These are phyloP conservation scores for Yponomeuta evonymella DNA, from an alignment of 2,888 invertebrate species.

Conservation along the genomic window DNA sequence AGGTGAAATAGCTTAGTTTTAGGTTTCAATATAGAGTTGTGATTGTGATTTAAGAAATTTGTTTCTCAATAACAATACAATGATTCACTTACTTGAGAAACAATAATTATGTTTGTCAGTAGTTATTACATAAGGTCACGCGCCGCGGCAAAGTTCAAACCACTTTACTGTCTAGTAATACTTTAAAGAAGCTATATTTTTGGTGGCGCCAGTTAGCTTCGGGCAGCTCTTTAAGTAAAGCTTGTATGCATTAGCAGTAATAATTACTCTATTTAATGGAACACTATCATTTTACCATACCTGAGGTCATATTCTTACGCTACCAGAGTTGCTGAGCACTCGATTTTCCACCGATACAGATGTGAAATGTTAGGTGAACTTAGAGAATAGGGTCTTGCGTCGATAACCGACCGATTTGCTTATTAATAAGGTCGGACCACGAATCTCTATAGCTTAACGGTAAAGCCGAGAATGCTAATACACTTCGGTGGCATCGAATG, in stretches of 20 bases:
- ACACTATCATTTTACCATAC: neutral
- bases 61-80: no score
- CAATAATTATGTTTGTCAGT: no score
- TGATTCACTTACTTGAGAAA: no score
- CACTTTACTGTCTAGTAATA: neutral
- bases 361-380: neutral
- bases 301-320: neutral
- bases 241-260: no score
- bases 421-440: conserved; percentile 21
- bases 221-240: no score
- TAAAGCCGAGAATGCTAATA: conserved; percentile 45
- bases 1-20: no score
- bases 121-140: no score
- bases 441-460: conserved; percentile 39
- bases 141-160: neutral
- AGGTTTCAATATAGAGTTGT: no score
- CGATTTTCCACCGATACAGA: neutral
- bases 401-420: conserved; percentile 19
- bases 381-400: conserved; percentile 9
- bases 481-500: conserved; percentile 31
- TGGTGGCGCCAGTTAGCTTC: no score
- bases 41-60: no score
- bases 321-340: neutral
- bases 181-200: no score
- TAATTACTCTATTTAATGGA: no score